Conservation (phyloP, 2,113 vertebrate species). For the Dipodomys stephensi region DNA sequence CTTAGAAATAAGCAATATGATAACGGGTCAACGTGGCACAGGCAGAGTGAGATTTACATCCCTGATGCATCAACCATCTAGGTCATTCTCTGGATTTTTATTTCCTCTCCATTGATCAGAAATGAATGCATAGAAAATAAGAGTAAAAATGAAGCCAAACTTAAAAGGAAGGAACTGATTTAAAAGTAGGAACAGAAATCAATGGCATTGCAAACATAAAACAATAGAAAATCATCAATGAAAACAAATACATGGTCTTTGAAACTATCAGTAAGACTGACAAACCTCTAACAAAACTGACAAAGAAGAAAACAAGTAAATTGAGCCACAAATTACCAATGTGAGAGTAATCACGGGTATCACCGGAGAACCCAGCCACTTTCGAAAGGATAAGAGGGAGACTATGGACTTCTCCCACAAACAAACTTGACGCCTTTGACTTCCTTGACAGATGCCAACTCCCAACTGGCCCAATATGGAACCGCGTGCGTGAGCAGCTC, state of each 20-base stretch:
- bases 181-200: not conserved
- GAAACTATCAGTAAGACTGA: not conserved
- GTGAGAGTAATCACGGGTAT: not conserved
- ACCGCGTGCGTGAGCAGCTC: rapidly evolving
- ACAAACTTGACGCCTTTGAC: too few species aligned
- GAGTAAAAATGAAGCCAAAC: not conserved
- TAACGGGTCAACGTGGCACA: rapidly evolving
- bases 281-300: not conserved
- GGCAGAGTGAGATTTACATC: not conserved
- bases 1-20: not conserved
- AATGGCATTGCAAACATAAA: not conserved
- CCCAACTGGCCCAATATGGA: too few species aligned
- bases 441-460: not conserved
- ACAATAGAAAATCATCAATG: not conserved
- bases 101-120: too few species aligned
- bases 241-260: not conserved
- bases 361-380: rapidly evolving
- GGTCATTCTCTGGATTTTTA: too few species aligned
- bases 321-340: not conserved
- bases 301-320: not conserved
- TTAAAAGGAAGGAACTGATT: not conserved
- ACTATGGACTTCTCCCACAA: not conserved
- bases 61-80: too few species aligned
- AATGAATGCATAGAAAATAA: too few species aligned
- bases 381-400: not conserved